Evolutionary conservation across 2,888 invertebrate genomes (phyloP).

Genomic region (Operophtera brumata): DNA sequence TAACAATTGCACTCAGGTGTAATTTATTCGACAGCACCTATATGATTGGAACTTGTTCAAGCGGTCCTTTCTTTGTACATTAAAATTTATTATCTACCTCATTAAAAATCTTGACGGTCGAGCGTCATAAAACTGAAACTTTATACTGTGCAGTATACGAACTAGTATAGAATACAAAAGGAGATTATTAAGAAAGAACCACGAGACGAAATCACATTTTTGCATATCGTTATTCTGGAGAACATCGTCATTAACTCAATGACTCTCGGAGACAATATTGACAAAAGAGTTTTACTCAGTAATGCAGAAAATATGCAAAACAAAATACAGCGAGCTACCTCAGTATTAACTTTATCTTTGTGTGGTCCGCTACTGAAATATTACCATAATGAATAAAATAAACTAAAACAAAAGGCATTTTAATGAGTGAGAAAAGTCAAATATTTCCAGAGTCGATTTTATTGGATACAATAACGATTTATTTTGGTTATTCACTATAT

Average conservation of each 20-base stretch:
- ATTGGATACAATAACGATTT: constrained; percentile 28
- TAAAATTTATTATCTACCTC: constrained; percentile 40
- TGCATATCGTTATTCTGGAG: constrained; percentile 55
- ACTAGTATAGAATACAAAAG: constrained; percentile 34
- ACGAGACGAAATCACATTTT: constrained; percentile 46
- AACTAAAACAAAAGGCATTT: constrained; percentile 34
- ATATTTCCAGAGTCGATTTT: constrained; percentile 26
- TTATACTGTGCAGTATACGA: constrained; percentile 27
- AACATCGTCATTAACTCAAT: constrained; percentile 58
- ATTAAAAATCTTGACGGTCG: constrained; percentile 44
- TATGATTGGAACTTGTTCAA: constrained; percentile 14
- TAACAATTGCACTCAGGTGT: constrained; percentile 19
- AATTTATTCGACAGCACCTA: constrained; percentile 20
- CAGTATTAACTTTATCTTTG: constrained; percentile 58
- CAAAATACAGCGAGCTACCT: constrained; percentile 52
- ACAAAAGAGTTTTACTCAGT: constrained; percentile 68
- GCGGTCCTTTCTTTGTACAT: constrained; percentile 25
- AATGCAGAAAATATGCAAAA: constrained; percentile 76
- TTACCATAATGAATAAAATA: constrained; percentile 50
- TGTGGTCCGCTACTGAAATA: constrained; percentile 59
- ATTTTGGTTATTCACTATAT: constrained; percentile 34
- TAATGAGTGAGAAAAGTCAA: constrained; percentile 39
- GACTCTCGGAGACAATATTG: constrained; percentile 70
- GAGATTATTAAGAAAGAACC: constrained; percentile 35
- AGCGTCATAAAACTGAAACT: constrained; percentile 44